Evolutionary conservation across 2,888 invertebrate species (phyloP), one percentile per base, ranked within the genome.

Genomic region (Harmothoe impar): DNA sequence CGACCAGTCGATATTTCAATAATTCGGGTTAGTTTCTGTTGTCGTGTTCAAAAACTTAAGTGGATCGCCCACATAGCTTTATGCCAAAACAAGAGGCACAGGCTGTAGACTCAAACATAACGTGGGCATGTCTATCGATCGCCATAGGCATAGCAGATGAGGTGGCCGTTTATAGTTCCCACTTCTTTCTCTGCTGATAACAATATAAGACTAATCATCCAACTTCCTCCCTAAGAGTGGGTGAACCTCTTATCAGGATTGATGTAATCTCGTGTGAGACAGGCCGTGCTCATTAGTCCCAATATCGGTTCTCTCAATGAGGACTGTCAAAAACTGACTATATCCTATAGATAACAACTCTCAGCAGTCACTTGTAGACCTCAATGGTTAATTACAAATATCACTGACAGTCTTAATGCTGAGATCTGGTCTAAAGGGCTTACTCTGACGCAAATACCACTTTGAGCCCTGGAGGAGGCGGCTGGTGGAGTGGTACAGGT

Each of bases 331-430:
- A 43, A 43, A 43, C 43, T 43, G 43, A 43, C 43, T 43, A 43
- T 43, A 43, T 43, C 43, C 43, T 43, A 43, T 10, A 43, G 43
- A 43, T 43, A 43, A 43, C 43, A 43, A 43, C 43, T 43, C 5
- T 10, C 43, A 7, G 43, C 43, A 7, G 43, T 43, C 43, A 43
- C 43, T 43, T 43, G 43, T 10, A 43, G 43, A 43, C 10, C 62
- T n/a, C n/a, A n/a, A 62, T 62, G 62, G 62, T 62, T 62, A 62
- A 72, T 72, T 25, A 29, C 72, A 72, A 72, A 72, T 72, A 72
- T 72, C 72, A 72, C 25, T 15, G 25, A 25, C 29, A 15, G 72
- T 7, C 20, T 29, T 72, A 72, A n/a, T 25, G 23, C 62, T 72
- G 72, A 72, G 62, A 72, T 72, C 62, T n/a, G 31, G 72, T n/a